phyloP scores from a whole-genome alignment of 2,888 invertebrate species.

The Drosophila acutilabella region DNA sequence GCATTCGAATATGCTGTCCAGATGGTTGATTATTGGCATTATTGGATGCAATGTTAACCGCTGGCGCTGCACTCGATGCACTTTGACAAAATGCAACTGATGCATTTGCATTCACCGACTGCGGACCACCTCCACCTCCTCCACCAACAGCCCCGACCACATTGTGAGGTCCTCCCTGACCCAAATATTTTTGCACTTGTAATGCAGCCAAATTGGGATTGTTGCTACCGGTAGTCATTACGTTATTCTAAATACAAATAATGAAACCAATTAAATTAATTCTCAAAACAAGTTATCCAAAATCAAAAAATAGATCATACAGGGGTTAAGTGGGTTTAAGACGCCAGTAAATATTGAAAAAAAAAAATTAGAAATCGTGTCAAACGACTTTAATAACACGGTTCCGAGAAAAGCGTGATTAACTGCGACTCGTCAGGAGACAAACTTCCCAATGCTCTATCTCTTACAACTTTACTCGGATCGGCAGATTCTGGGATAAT shows the following conservation, averaged over 20 bases:
- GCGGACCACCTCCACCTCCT: constrained; percentile 69
- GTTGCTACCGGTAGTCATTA: constrained; percentile 85
- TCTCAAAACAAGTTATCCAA: too few relatives aligned
- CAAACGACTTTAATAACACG: too few relatives aligned
- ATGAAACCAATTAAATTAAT: constrained; percentile 6
- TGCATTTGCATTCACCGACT: constrained; percentile 77
- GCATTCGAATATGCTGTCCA: constrained; percentile 94
- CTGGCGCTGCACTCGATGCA: constrained; percentile 61
- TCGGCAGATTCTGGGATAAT: too few relatives aligned
- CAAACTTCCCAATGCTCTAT: too few relatives aligned
- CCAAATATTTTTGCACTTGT: constrained; percentile 85
- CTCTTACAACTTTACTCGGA: too few relatives aligned
- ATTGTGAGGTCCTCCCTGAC: constrained; percentile 83
- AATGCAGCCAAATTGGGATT: constrained; percentile 87
- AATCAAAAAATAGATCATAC: too few relatives aligned
- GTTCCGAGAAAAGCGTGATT: too few relatives aligned
- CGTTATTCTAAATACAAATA: constrained; percentile 81
- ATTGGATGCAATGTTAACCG: constrained; percentile 81
- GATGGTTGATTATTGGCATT: constrained; percentile 87
- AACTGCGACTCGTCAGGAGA: too few relatives aligned
- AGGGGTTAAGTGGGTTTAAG: too few relatives aligned
- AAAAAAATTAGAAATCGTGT: too few relatives aligned
- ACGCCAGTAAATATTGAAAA: too few relatives aligned
- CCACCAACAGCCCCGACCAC: constrained; percentile 65
- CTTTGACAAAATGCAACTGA: constrained; percentile 80